Percentiles rank a stretch among this genome's conserved stretches.
Conservation (phyloP, 2,888 invertebrate genomes). For the Suillia variegata region DNA sequence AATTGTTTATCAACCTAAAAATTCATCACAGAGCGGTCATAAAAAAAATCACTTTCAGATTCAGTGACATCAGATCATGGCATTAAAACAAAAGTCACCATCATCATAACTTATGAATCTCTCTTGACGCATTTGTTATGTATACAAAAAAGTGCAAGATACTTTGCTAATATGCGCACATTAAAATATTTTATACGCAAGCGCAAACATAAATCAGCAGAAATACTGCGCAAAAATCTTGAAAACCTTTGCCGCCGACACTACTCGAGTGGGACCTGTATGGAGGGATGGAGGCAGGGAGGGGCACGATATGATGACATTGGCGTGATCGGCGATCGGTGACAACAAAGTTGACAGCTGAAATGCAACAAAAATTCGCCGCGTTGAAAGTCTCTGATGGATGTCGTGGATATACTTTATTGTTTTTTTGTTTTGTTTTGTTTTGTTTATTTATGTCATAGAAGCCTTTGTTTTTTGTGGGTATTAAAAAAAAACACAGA, state of each 20-base stretch:
- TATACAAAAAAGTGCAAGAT: slow-evolving; percentile 22
- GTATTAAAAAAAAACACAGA: too few relatives aligned
- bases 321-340: slow-evolving; percentile 18
- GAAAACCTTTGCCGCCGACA: neutral
- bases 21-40: too few relatives aligned
- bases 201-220: slow-evolving; percentile 35
- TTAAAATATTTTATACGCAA: slow-evolving; percentile 34
- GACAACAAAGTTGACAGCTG: slow-evolving; percentile 29
- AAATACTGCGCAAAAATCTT: slow-evolving; percentile 19
- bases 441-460: neutral
- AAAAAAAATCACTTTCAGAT: too few relatives aligned
- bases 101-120: neutral
- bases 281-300: too few relatives aligned
- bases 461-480: too few relatives aligned
- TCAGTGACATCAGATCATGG: neutral
- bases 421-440: neutral
- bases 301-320: neutral
- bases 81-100: neutral
- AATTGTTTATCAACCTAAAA: too few relatives aligned
- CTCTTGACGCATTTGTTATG: too few relatives aligned
- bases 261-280: neutral
- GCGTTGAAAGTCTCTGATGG: neutral
- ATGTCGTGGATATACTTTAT: neutral
- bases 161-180: slow-evolving; percentile 30
- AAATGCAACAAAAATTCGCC: slow-evolving; percentile 18